Evolutionary conservation across 1,140 invertebrate species (phyloP).

Genomic region (Heliconius melpomene): DNA sequence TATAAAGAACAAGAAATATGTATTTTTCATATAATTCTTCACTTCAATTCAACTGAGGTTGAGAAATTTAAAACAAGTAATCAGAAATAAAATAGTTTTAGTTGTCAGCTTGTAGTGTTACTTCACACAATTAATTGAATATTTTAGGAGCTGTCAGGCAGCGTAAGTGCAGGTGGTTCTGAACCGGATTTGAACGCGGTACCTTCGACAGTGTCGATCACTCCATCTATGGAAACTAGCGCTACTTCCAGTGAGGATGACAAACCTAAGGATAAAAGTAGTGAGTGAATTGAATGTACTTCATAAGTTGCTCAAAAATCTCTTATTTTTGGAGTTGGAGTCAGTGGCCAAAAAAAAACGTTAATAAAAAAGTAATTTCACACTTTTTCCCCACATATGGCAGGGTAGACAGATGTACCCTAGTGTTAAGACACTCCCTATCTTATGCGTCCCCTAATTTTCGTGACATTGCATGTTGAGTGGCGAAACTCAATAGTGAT

Average conservation of each 20-base stretch:
- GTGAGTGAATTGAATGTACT: conserved; percentile 40
- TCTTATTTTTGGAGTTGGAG: no score
- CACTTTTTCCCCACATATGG: no score
- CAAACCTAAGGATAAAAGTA: conserved; percentile 76
- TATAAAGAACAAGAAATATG: no score
- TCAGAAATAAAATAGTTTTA: no score
- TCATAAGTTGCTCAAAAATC: background rate
- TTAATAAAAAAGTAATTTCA: no score
- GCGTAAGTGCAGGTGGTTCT: conserved; percentile 69
- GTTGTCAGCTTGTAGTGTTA: no score
- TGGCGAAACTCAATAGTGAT: background rate
- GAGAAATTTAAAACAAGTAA: no score
- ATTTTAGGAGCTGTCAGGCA: conserved; percentile 64
- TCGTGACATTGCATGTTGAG: background rate
- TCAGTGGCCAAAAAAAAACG: no score
- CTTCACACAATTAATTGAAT: background rate
- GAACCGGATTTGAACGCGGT: conserved; percentile 72
- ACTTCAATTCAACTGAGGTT: no score
- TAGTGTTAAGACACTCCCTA: no score
- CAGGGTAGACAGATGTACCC: no score
- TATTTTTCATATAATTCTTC: no score
- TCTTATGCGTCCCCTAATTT: background rate
- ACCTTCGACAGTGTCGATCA: conserved; percentile 43
- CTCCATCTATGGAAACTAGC: conserved; percentile 60
- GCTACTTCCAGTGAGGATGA: conserved; percentile 76